Percentiles rank a stretch among this genome's conserved stretches.
Evolutionary conservation across 1,140 invertebrate genomes (phyloP).

Genomic region (Zophobas atratus): DNA sequence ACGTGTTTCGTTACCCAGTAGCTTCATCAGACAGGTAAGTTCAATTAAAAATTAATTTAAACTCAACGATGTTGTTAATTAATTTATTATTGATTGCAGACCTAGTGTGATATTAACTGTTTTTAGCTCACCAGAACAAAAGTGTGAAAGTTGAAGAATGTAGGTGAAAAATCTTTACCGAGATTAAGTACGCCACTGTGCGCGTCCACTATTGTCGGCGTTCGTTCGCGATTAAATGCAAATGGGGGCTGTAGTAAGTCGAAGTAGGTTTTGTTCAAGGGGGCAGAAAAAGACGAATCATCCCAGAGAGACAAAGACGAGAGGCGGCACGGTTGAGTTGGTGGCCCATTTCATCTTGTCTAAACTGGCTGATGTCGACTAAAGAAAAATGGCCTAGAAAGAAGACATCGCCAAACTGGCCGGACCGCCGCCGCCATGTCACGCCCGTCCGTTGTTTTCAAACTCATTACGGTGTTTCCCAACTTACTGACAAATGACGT

Average conservation of each 20-base stretch:
- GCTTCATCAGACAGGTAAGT: too few relatives aligned
- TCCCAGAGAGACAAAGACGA: conserved; percentile 45
- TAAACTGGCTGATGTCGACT: conserved; percentile 50
- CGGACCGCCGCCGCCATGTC: conserved; percentile 45
- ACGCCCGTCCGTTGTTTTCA: conserved; percentile 65
- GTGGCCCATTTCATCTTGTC: conserved; percentile 49
- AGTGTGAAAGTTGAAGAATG: too few relatives aligned
- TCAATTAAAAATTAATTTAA: too few relatives aligned
- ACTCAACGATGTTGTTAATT: too few relatives aligned
- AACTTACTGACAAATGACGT: conserved; percentile 67
- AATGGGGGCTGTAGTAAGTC: conserved; percentile 17
- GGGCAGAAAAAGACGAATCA: conserved; percentile 52
- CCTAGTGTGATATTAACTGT: too few relatives aligned
- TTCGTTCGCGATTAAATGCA: conserved; percentile 29
- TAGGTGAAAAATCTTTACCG: too few relatives aligned
- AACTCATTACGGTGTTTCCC: conserved; percentile 66
- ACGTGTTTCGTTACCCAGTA: too few relatives aligned
- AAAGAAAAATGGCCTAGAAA: conserved; percentile 53
- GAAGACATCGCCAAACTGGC: conserved; percentile 45
- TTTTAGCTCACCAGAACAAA: too few relatives aligned
- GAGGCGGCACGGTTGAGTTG: conserved; percentile 47
- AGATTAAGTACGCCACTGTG: not conserved
- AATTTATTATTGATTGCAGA: too few relatives aligned
- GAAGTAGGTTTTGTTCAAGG: conserved; percentile 43
- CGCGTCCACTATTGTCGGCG: conserved; percentile 29